These are phyloP conservation scores for Hydractinia echinata DNA, from an alignment of 30 jellyfish, hydroid and myxozoan species.

Conservation along the genomic window DNA sequence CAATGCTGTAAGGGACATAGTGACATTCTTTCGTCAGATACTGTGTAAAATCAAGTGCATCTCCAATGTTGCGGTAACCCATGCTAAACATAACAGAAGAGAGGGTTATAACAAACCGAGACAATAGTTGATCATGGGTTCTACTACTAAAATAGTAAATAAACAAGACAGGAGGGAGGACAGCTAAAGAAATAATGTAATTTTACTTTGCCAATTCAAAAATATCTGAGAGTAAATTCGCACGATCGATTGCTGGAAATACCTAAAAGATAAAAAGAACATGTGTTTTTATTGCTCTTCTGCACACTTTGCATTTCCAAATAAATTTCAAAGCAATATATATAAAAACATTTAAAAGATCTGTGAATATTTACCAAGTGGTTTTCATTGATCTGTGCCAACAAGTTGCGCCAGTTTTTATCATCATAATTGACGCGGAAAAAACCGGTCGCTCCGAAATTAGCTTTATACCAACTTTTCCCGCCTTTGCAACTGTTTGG, in stretches of 20 bases:
- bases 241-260: slow-evolving; percentile 44
- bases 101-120: neutral
- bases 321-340: neutral
- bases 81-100: neutral
- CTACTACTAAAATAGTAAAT: neutral
- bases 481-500: neutral
- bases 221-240: slow-evolving; percentile 52
- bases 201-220: slow-evolving; percentile 59
- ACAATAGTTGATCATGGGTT: neutral
- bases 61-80: neutral
- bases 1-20: slow-evolving; percentile 2
- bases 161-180: neutral
- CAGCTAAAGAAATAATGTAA: neutral
- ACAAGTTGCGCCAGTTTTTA: neutral
- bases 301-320: neutral
- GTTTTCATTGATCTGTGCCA: neutral
- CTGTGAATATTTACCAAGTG: neutral
- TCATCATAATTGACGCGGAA: slow-evolving; percentile 5
- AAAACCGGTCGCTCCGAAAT: slow-evolving; percentile 3
- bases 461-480: neutral
- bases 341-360: neutral
- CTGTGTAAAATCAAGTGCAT: slow-evolving; percentile 4
- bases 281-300: neutral
- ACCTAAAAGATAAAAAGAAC: slow-evolving; percentile 19
- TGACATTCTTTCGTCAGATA: slow-evolving; percentile 1